phyloP scores from a whole-genome alignment of 2,113 vertebrate species.

The Zootoca vivipara region DNA sequence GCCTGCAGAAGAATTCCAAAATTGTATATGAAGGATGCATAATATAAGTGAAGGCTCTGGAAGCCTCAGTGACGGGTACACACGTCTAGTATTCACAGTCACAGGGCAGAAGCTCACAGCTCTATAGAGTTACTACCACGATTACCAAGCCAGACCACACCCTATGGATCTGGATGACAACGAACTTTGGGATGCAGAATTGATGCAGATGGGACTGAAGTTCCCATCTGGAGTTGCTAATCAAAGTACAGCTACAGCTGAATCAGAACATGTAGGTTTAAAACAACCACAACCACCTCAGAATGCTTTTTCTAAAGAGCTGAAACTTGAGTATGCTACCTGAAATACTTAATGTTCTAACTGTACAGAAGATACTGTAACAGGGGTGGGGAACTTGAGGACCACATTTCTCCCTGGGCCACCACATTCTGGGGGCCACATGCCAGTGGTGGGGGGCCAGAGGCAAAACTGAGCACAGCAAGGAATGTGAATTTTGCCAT shows the following conservation, averaged over 20 bases:
- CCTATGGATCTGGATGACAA: not conserved
- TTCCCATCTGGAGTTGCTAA: not conserved
- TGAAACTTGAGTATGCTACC: not conserved
- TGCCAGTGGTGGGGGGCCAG: no score
- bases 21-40: not conserved
- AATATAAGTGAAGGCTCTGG: not conserved
- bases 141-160: not conserved
- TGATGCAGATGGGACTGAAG: not conserved
- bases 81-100: rapidly evolving
- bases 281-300: not conserved
- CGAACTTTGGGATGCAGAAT: not conserved
- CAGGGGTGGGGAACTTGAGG: no score
- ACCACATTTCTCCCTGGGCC: no score
- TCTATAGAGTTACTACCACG: rapidly evolving
- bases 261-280: not conserved
- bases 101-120: not conserved
- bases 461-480: no score
- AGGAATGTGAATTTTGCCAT: not conserved
- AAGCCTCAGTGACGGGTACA: not conserved
- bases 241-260: not conserved
- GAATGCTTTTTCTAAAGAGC: not conserved
- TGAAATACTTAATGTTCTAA: not conserved
- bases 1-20: slow-evolving; percentile 76
- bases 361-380: not conserved
- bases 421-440: no score